A percentile compares a stretch with the other conserved stretches of the same genome.
These are phyloP conservation scores for Musca vetustissima DNA, from an alignment of 1,140 invertebrate species.

Conservation along the genomic window DNA sequence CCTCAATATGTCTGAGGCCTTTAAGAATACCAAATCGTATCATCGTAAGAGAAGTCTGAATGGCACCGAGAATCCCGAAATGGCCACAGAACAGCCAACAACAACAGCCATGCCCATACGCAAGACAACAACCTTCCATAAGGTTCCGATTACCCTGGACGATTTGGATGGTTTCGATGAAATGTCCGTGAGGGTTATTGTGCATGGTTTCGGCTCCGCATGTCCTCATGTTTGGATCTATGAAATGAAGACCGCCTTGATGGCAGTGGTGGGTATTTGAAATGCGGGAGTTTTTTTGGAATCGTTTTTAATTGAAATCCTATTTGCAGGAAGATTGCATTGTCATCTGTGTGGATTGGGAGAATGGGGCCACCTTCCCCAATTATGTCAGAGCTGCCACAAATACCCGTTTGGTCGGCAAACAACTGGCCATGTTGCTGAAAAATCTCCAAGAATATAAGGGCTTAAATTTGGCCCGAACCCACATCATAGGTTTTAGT, in stretches of 20 bases:
- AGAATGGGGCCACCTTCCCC: slow-evolving; percentile 84
- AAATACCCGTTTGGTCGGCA: slow-evolving; percentile 89
- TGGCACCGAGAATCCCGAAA: slow-evolving; percentile 48
- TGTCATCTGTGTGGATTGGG: slow-evolving; percentile 93
- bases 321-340: slow-evolving; percentile 77
- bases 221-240: slow-evolving; percentile 90
- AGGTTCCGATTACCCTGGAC: slow-evolving; percentile 37
- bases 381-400: slow-evolving; percentile 92
- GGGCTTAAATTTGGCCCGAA: slow-evolving; percentile 58
- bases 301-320: slow-evolving; percentile 3
- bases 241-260: slow-evolving; percentile 86
- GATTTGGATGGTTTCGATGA: slow-evolving; percentile 51
- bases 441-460: slow-evolving; percentile 52
- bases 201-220: slow-evolving; percentile 92
- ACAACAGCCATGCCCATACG: slow-evolving; percentile 6
- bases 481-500: slow-evolving; percentile 91
- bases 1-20: slow-evolving; percentile 64
- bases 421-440: slow-evolving; percentile 81
- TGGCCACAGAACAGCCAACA: not conserved
- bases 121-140: not conserved
- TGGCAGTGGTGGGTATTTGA: slow-evolving; percentile 72
- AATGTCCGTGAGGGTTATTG: slow-evolving; percentile 82
- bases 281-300: not conserved
- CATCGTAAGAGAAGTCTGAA: slow-evolving; percentile 62
- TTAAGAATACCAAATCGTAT: slow-evolving; percentile 29